Percentiles rank a stretch among this genome's conserved stretches.
Conservation (phyloP, 2,888 invertebrate species). For the Lasius fuliginosus region DNA sequence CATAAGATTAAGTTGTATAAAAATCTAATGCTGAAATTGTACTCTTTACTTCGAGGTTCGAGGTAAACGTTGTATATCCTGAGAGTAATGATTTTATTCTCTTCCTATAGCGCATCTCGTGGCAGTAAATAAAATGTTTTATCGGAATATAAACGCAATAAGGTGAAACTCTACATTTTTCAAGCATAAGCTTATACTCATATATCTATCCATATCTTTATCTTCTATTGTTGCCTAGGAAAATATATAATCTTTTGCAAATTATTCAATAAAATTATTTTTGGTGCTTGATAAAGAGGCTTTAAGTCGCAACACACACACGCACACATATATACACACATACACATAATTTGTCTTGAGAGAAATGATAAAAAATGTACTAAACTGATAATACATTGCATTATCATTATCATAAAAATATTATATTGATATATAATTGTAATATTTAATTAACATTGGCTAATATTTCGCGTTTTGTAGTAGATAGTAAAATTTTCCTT, state of each 20-base stretch:
- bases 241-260: conserved; percentile 18
- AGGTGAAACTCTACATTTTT: conserved; percentile 39
- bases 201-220: conserved; percentile 13
- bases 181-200: conserved; percentile 16
- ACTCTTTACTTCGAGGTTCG: background rate
- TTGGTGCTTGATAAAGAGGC: conserved; percentile 26
- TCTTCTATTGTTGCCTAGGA: conserved; percentile 13
- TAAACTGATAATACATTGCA: background rate
- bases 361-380: background rate
- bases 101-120: background rate
- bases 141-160: background rate
- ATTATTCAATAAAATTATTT: conserved; percentile 36
- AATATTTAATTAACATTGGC: background rate
- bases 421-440: background rate
- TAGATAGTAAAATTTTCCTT: background rate
- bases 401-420: background rate
- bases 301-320: background rate
- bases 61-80: background rate
- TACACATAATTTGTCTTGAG: background rate
- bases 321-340: too few relatives aligned
- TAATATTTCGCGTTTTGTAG: background rate
- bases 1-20: background rate
- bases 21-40: background rate
- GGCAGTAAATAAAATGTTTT: background rate
- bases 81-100: background rate